phyloP scores from a whole-genome alignment of 2,797 vertebrate genomes.

The Malacoctenus gilli region DNA sequence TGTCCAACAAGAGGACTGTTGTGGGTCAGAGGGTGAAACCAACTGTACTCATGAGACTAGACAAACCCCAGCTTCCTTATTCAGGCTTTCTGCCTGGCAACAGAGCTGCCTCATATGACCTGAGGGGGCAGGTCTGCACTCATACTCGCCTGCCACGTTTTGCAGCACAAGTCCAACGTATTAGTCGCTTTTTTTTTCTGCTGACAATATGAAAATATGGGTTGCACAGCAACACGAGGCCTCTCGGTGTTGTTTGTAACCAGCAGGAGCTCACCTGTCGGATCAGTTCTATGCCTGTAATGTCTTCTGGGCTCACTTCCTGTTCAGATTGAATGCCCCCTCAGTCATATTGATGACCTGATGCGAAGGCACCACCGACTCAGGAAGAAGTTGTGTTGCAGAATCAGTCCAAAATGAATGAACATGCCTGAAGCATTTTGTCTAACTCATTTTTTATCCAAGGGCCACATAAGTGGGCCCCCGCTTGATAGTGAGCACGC shows the following conservation, averaged over 20 bases:
- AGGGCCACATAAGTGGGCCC: no score
- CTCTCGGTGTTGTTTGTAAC: neutral
- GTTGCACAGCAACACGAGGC: conserved; percentile 1
- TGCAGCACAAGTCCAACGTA: conserved; percentile 3
- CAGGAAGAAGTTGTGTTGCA: neutral
- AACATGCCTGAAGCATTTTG: no score
- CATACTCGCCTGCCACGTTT: conserved; percentile 1
- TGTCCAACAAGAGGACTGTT: rapidly evolving
- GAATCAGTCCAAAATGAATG: no score
- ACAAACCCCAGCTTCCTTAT: conserved; percentile 34
- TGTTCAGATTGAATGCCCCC: neutral
- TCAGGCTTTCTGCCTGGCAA: conserved; percentile 23
- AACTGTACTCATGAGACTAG: conserved; percentile 4
- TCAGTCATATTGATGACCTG: neutral
- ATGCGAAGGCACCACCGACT: neutral
- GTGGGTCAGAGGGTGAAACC: neutral
- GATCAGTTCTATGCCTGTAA: neutral
- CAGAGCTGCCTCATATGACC: conserved; percentile 29
- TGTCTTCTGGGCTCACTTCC: neutral
- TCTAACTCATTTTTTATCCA: no score
- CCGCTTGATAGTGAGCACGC: no score
- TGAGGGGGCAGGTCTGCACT: conserved; percentile 14
- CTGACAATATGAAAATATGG: conserved; percentile 2
- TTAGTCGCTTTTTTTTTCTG: conserved; percentile 9
- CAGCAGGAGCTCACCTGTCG: conserved; percentile 14